A percentile compares a stretch with the other conserved stretches of the same genome.
Conservation (phyloP, 2,888 invertebrate species). For the Polietes domitor region DNA sequence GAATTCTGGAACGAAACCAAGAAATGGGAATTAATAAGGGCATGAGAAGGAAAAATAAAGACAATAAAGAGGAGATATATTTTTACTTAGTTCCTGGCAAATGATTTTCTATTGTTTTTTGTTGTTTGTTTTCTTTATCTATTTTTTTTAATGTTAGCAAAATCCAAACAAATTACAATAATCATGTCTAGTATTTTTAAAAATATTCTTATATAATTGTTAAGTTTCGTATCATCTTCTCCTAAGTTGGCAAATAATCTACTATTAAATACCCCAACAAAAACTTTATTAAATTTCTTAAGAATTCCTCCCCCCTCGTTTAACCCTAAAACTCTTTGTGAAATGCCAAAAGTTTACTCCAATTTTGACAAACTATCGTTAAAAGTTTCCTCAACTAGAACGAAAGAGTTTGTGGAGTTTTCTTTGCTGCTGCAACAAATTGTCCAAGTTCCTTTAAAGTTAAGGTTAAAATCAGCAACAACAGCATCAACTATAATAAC, state of each 20-base stretch:
- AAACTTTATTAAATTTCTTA: neutral
- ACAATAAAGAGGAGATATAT: neutral
- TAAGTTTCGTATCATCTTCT: no score
- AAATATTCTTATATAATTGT: no score
- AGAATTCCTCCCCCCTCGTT: neutral
- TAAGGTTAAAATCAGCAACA: neutral
- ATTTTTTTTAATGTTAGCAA: no score
- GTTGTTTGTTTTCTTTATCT: no score
- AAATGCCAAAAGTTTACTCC: constrained; percentile 29
- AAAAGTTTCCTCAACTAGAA: constrained; percentile 11
- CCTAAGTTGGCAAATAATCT: no score
- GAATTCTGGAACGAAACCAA: constrained; percentile 80
- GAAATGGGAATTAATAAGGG: no score
- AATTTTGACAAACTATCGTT: constrained; percentile 18
- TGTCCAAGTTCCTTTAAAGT: constrained; percentile 17
- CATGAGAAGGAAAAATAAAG: neutral
- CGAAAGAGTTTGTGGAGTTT: neutral
- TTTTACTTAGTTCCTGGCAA: no score
- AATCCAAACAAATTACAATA: no score
- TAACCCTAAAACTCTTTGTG: constrained; percentile 26
- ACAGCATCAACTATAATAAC: neutral
- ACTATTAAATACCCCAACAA: neutral
- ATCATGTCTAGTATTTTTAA: no score
- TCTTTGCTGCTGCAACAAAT: neutral
- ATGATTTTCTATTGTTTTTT: no score